Conservation (phyloP, 2,113 vertebrate genomes). For the Spea bombifrons region DNA sequence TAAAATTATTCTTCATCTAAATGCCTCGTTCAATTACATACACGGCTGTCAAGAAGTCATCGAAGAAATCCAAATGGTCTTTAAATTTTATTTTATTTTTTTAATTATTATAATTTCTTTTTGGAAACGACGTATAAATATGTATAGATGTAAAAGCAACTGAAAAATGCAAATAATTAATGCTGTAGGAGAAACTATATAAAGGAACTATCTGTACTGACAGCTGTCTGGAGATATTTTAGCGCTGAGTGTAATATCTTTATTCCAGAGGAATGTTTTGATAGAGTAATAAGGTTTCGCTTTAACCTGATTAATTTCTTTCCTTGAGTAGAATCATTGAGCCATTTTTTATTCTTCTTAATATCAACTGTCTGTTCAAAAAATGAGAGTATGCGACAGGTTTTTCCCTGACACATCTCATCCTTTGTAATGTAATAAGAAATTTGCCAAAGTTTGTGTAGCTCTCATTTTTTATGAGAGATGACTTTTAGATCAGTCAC, state of each 20-base stretch:
- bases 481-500: neutral
- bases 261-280: constrained; percentile 11
- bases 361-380: constrained; percentile 32
- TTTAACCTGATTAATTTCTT: constrained; percentile 35
- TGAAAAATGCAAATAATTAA: too few relatives aligned
- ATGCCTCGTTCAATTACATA: too few relatives aligned
- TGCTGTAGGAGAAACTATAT: too few relatives aligned
- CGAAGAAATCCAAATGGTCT: too few relatives aligned
- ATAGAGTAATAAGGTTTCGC: constrained; percentile 16
- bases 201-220: neutral
- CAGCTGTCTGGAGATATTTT: constrained; percentile 16
- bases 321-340: neutral
- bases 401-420: constrained; percentile 5
- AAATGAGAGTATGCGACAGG: constrained; percentile 17
- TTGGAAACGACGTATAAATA: too few relatives aligned
- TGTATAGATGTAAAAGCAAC: too few relatives aligned
- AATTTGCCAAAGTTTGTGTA: neutral
- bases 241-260: constrained; percentile 8
- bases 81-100: too few relatives aligned
- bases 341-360: constrained; percentile 29
- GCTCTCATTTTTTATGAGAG: constrained; percentile 12
- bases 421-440: constrained; percentile 16
- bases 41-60: too few relatives aligned
- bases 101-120: too few relatives aligned
- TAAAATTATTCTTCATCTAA: too few relatives aligned